Percentiles rank a stretch among this genome's conserved stretches.
Conservation (phyloP, 2,888 invertebrate genomes). For the Cryptosula pallasiana region DNA sequence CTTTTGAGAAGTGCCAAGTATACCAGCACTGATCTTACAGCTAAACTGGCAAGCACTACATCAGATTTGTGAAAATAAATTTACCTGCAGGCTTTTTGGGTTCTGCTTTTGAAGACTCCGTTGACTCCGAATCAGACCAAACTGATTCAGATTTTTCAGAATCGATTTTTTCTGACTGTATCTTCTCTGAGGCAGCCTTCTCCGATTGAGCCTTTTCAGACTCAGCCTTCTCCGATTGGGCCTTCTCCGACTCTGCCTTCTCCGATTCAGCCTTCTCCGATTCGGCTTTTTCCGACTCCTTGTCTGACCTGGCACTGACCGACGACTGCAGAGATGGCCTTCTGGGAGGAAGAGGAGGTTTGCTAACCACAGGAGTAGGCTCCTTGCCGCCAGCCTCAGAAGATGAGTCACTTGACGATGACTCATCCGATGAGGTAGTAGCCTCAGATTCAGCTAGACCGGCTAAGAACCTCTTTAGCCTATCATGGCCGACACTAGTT, state of each 20-base stretch:
- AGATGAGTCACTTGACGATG: neutral
- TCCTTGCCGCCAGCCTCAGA: neutral
- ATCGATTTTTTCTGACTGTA: neutral
- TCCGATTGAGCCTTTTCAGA: neutral
- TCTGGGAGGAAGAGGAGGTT: slow-evolving; percentile 7
- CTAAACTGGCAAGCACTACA: too few species aligned
- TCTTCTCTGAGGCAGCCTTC: neutral
- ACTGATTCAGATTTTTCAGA: neutral
- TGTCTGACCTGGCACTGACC: slow-evolving; percentile 1
- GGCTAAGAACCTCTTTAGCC: neutral
- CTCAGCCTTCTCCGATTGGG: neutral
- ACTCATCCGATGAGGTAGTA: slow-evolving; percentile 12
- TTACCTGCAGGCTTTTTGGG: neutral
- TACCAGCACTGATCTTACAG: too few species aligned
- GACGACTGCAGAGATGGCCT: neutral
- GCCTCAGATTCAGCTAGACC: neutral
- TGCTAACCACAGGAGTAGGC: neutral
- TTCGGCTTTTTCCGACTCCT: slow-evolving; percentile 9
- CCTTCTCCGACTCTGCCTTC: neutral
- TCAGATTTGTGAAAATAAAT: too few species aligned
- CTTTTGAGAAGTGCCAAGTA: too few species aligned
- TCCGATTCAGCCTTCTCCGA: slow-evolving; percentile 3
- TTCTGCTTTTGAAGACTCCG: neutral
- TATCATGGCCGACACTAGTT: neutral
- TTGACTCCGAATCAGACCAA: neutral